Conservation (phyloP, 1,140 invertebrate species). For the Bombus vancouverensis region DNA sequence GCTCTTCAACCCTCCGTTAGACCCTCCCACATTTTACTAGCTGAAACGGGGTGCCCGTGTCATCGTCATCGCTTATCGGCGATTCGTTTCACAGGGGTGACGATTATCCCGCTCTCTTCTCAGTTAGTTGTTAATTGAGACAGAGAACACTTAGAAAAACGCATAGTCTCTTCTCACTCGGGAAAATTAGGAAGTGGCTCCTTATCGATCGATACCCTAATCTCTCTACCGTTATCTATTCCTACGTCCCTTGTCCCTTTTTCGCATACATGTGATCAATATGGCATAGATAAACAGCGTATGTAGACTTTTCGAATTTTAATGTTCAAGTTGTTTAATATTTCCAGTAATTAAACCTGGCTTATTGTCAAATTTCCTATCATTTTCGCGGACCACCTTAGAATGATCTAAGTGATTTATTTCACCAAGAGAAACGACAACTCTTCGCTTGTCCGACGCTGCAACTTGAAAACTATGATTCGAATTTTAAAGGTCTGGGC, state of each 20-base stretch:
- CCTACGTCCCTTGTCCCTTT: not conserved
- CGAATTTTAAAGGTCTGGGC: too few species aligned
- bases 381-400: too few species aligned
- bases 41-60: conserved; percentile 23
- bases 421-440: too few species aligned
- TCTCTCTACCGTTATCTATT: not conserved
- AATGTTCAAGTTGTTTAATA: too few species aligned
- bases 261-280: too few species aligned
- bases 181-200: conserved; percentile 6
- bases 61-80: conserved; percentile 57
- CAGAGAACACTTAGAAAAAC: conserved; percentile 30
- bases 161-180: not conserved
- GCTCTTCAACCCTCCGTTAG: conserved; percentile 43
- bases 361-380: too few species aligned
- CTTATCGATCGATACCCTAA: conserved; percentile 1
- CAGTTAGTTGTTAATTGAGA: conserved; percentile 51
- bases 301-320: too few species aligned
- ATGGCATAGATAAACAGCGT: too few species aligned
- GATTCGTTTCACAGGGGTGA: conserved; percentile 54
- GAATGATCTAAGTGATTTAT: too few species aligned
- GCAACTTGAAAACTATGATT: too few species aligned
- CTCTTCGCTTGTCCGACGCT: too few species aligned
- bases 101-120: conserved; percentile 37
- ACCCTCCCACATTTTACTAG: conserved; percentile 70
- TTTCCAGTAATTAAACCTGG: too few species aligned